Conservation (phyloP, 2,888 invertebrate genomes). For the Strigamia crassipes region DNA sequence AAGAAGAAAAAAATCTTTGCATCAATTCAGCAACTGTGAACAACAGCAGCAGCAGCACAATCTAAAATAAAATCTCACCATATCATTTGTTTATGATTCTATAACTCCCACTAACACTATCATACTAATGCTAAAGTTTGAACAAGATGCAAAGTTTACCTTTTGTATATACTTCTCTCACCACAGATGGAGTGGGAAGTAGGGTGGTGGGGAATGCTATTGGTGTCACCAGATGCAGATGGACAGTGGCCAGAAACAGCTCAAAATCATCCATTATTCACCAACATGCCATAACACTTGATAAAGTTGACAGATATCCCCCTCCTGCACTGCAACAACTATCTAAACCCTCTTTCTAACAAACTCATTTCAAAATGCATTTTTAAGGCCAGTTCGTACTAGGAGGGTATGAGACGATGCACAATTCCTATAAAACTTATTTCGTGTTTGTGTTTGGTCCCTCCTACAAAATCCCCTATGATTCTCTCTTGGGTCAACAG, state of each 20-base stretch:
- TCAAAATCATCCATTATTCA: constrained; percentile 39
- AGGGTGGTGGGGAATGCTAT: constrained; percentile 18
- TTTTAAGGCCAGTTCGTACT: neutral
- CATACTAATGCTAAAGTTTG: constrained; percentile 33
- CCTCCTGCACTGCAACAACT: constrained; percentile 38
- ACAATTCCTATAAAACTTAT: constrained; percentile 42
- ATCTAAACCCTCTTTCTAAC: constrained; percentile 8
- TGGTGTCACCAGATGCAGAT: constrained; percentile 40
- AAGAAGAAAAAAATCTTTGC: neutral
- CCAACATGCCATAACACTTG: constrained; percentile 35
- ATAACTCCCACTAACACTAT: neutral
- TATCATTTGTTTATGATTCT: constrained; percentile 36
- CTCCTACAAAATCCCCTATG: constrained; percentile 20
- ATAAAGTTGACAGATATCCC: constrained; percentile 41
- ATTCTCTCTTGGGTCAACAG: constrained; percentile 36
- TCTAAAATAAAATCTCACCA: constrained; percentile 15
- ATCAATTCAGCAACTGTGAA: neutral
- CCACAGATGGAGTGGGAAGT: constrained; percentile 27
- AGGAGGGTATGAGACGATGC: neutral
- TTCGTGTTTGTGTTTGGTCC: constrained; percentile 34
- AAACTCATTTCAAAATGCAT: constrained; percentile 10
- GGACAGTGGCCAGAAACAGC: constrained; percentile 42
- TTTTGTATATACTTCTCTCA: constrained; percentile 11
- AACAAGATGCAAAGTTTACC: constrained; percentile 38
- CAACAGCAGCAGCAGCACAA: neutral